phyloP scores from a whole-genome alignment of 1,140 invertebrate genomes.

The Calliopsis andreniformis region DNA sequence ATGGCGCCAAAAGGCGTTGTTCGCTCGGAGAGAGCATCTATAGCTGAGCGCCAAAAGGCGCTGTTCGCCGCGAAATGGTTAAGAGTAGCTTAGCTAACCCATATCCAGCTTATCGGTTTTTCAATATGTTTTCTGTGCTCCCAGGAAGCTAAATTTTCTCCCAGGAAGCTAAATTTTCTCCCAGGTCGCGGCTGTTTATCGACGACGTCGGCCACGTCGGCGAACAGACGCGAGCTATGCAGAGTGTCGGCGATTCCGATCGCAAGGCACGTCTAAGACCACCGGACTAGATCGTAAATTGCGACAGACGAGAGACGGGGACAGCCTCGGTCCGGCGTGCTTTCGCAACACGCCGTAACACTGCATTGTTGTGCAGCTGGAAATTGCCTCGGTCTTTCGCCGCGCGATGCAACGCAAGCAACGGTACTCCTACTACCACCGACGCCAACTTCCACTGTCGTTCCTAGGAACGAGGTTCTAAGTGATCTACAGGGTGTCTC shows the following conservation, averaged over 20 bases:
- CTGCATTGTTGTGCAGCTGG: conserved; percentile 60
- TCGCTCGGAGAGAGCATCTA: too few species aligned
- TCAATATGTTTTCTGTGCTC: conserved; percentile 28
- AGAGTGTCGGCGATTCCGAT: conserved; percentile 30
- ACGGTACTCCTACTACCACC: conserved; percentile 59
- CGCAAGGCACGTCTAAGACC: conserved; percentile 41
- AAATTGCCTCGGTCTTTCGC: conserved; percentile 56
- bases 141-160: conserved; percentile 14
- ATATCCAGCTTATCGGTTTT: neutral
- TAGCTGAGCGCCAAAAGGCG: too few species aligned
- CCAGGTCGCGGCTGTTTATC: neutral
- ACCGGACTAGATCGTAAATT: conserved; percentile 53
- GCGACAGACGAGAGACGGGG: conserved; percentile 56
- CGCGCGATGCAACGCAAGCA: conserved; percentile 49
- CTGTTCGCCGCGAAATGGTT: too few species aligned
- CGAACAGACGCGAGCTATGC: conserved; percentile 9
- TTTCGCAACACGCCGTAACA: conserved; percentile 52
- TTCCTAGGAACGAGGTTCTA: too few species aligned
- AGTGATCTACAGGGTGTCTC: too few species aligned
- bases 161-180: too few species aligned
- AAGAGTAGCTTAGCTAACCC: too few species aligned
- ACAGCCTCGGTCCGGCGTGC: conserved; percentile 23
- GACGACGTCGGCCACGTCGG: too few species aligned
- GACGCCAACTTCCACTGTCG: conserved; percentile 13
- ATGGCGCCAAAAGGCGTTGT: too few species aligned